phyloP scores from a whole-genome alignment of 2,888 invertebrate genomes.

The Mythimna ferrago region DNA sequence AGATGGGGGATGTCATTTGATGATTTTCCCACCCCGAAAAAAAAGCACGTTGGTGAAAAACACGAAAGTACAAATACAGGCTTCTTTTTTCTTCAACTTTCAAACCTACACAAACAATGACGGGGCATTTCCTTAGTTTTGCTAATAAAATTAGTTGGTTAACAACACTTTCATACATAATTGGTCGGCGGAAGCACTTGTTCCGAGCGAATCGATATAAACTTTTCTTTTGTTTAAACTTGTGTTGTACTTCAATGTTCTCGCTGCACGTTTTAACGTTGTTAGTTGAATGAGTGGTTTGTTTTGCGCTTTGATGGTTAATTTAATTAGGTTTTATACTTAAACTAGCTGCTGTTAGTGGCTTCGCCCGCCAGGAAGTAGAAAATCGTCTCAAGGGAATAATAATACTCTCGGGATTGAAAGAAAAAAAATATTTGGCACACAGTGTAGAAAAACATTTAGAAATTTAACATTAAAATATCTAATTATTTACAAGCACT shows the following conservation, averaged over 20 bases:
- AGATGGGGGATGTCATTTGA: too few species aligned
- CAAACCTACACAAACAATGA: constrained; percentile 27
- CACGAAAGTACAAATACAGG: too few species aligned
- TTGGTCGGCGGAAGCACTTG: constrained; percentile 63
- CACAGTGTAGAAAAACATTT: too few species aligned
- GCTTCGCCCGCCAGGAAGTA: too few species aligned
- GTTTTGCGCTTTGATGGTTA: constrained; percentile 5
- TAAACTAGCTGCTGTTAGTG: neutral
- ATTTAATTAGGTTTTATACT: constrained; percentile 15
- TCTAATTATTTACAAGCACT: too few species aligned
- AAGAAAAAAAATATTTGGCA: too few species aligned
- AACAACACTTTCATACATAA: constrained; percentile 63
- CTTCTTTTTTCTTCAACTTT: neutral
- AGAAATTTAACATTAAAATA: too few species aligned
- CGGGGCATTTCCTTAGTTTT: constrained; percentile 32
- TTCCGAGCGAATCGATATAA: constrained; percentile 50
- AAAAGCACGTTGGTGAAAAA: too few species aligned
- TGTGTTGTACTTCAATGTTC: constrained; percentile 44
- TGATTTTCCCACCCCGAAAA: too few species aligned
- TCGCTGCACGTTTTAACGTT: constrained; percentile 30
- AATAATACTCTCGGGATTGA: too few species aligned
- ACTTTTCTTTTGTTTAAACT: constrained; percentile 64
- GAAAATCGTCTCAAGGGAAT: too few species aligned
- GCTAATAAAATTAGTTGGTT: constrained; percentile 60
- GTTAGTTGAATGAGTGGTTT: constrained; percentile 31